Evolutionary conservation across 2,797 vertebrate species (phyloP), one percentile per base, ranked within the genome.

Genomic region (Ispidina lecontei): DNA sequence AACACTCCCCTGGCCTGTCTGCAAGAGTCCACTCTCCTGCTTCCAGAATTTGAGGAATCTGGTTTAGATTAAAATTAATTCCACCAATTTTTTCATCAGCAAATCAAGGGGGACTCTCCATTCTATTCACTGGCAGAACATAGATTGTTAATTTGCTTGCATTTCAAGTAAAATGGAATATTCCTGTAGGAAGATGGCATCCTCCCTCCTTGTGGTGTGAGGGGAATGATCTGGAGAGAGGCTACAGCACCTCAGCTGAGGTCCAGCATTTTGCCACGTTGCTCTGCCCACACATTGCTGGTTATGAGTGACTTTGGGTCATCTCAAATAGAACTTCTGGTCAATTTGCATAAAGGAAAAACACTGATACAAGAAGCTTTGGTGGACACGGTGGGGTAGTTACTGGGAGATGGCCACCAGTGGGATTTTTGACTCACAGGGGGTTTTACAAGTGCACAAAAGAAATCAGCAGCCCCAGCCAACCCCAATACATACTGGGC

Each of bases 41-140:
- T 84, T 54, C 70, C 85, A 92, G 49, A 77, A 31, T 15, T 5
- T 55, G 44, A 26, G 29, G 43, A 73, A 78, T 82, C 87, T 95
- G 91, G 65, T 87, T 94, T 39, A 54, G 51, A 90, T 94, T 92
- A 90, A 77, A 82, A 70, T 69, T 46, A 79, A 84, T 86, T 82
- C 41, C 47, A 52, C 21, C 22, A 10, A 21, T 64, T 82, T 89
- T 59, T 71, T 86, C n/a, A 43, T 39, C 71, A 63, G 47, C 14
- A 70, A 83, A 91, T 84, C 54, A 62, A 77, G 71, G 51, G 86
- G 55, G 87, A 76, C 16, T 55, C 51, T 84, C 37, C 37, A 5
- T 60, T 84, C 75, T 39, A 0, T 85, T 88, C 70, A 58, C 81
- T 81, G 81, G 64, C 39, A 92, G 88, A 70, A 72, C 41, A n/a